These are phyloP conservation scores for Cynaeus angustus DNA, from an alignment of 2,888 invertebrate species.

Conservation along the genomic window DNA sequence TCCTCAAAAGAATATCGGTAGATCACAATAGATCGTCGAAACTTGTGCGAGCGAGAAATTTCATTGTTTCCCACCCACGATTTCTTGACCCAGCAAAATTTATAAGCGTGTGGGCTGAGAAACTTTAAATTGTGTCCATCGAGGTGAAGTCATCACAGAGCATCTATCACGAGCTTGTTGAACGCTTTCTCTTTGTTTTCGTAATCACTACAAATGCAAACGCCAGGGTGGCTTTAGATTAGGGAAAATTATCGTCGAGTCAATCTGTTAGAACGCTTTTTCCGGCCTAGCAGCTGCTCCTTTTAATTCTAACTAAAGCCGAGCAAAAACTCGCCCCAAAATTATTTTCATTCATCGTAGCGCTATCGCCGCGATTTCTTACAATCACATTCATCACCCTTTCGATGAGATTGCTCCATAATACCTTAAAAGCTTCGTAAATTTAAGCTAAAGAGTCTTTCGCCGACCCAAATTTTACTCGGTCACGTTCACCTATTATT, in stretches of 20 bases:
- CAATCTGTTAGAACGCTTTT: slow-evolving; percentile 40
- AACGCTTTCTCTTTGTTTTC: slow-evolving; percentile 36
- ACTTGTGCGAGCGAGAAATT: too few species aligned
- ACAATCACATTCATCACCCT: neutral
- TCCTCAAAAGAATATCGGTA: too few species aligned
- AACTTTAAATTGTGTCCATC: too few species aligned
- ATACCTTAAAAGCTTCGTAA: slow-evolving; percentile 26
- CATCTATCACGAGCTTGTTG: too few species aligned
- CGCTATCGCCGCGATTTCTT: neutral
- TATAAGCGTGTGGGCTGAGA: too few species aligned
- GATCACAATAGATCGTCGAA: too few species aligned
- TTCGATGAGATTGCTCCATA: neutral
- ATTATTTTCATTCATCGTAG: slow-evolving; percentile 41
- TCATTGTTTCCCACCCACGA: too few species aligned
- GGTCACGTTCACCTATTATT: slow-evolving; percentile 53
- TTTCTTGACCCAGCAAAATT: too few species aligned
- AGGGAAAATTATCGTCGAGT: slow-evolving; percentile 41
- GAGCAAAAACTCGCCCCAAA: slow-evolving; percentile 45
- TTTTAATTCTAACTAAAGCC: slow-evolving; percentile 50
- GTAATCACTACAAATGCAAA: slow-evolving; percentile 31
- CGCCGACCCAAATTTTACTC: slow-evolving; percentile 44
- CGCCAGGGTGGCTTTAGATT: slow-evolving; percentile 21
- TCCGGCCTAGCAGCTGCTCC: slow-evolving; percentile 44
- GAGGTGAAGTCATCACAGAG: too few species aligned
- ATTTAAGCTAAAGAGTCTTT: slow-evolving; percentile 3